phyloP scores from a whole-genome alignment of 2,113 vertebrate genomes.

The Caranx ignobilis region DNA sequence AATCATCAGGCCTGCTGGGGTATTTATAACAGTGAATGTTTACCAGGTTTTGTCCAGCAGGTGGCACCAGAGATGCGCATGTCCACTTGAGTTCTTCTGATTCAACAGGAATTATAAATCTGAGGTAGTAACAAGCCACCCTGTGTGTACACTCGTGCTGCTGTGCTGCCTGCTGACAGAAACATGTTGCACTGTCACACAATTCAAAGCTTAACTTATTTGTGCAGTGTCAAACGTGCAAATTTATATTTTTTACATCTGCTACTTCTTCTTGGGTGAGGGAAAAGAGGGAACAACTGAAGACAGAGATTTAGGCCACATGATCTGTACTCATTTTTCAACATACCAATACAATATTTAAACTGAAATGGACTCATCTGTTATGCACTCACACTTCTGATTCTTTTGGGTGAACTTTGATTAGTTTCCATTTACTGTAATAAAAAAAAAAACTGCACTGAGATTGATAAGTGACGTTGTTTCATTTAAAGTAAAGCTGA shows the following conservation, averaged over 20 bases:
- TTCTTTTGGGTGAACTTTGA: background rate
- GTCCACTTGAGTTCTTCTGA: background rate
- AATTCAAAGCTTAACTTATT: background rate
- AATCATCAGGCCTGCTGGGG: background rate
- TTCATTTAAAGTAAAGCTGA: too few species aligned
- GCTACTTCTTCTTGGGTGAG: too few species aligned
- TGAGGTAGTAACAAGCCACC: too few species aligned
- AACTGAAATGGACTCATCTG: background rate
- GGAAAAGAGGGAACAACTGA: too few species aligned
- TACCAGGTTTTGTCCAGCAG: conserved; percentile 30
- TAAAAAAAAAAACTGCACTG: too few species aligned
- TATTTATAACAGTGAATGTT: background rate
- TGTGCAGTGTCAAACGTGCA: background rate
- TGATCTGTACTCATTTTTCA: too few species aligned
- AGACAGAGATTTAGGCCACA: too few species aligned
- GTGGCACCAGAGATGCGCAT: conserved; percentile 37
- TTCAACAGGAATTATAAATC: background rate
- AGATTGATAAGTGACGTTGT: too few species aligned
- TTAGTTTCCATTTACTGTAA: background rate
- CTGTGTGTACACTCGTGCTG: background rate
- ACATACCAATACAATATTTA: too few species aligned
- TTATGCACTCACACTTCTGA: background rate
- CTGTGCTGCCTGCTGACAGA: background rate
- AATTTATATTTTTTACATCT: too few species aligned
- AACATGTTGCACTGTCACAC: background rate